Evolutionary conservation across 1,140 invertebrate genomes (phyloP).

Genomic region (Nilaparvata lugens): DNA sequence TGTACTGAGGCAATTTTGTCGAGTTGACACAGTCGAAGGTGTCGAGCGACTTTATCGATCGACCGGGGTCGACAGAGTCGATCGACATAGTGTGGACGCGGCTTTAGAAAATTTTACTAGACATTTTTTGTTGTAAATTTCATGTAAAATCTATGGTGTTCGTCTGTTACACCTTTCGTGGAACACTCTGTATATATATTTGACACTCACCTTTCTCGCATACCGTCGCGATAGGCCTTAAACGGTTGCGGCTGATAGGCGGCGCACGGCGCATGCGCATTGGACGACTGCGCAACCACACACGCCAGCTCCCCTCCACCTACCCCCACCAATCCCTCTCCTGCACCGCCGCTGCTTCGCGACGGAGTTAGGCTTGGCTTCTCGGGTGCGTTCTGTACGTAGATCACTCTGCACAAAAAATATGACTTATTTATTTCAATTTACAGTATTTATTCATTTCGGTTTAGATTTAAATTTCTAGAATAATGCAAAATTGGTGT

Average conservation of each 20-base stretch:
- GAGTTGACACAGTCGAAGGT: too few relatives aligned
- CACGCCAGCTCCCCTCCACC: too few relatives aligned
- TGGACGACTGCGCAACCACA: not conserved
- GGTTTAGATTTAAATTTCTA: conserved; percentile 4
- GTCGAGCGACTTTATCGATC: too few relatives aligned
- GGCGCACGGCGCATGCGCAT: not conserved
- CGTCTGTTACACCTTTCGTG: too few relatives aligned
- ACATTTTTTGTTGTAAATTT: too few relatives aligned
- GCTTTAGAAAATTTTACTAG: too few relatives aligned
- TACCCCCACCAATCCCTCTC: too few relatives aligned
- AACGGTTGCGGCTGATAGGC: not conserved
- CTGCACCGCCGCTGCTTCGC: not conserved
- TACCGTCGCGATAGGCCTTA: conserved; percentile 12
- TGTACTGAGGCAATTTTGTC: too few relatives aligned
- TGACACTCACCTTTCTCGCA: not conserved
- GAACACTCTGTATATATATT: too few relatives aligned
- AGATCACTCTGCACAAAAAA: conserved; percentile 56
- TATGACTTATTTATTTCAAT: not conserved
- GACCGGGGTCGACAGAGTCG: too few relatives aligned
- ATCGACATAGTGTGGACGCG: too few relatives aligned
- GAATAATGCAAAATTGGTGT: conserved; percentile 1
- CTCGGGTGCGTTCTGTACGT: conserved; percentile 83
- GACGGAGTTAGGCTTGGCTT: conserved; percentile 35
- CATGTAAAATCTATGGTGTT: too few relatives aligned
- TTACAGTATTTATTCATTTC: not conserved